These are phyloP conservation scores for Sylvietta virens DNA, from an alignment of 2,113 vertebrate species.

Conservation along the genomic window DNA sequence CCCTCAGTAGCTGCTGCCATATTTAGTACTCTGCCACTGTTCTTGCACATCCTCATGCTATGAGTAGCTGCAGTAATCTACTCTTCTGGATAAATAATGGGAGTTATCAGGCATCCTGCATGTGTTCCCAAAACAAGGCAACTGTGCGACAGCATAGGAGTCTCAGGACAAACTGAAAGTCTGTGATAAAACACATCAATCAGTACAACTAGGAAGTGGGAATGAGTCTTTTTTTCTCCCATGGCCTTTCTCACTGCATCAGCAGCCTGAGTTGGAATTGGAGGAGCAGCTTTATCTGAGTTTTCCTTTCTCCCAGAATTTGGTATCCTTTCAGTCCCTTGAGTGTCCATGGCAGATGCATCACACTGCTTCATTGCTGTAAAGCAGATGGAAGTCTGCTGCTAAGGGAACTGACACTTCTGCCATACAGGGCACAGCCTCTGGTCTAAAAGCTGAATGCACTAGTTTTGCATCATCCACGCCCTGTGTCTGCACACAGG, in stretches of 20 bases:
- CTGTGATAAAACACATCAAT: neutral
- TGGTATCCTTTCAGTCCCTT: neutral
- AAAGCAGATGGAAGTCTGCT: neutral
- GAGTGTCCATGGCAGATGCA: neutral
- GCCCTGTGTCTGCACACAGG: neutral
- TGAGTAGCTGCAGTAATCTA: neutral
- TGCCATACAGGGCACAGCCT: neutral
- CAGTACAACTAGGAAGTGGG: rapidly evolving
- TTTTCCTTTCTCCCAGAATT: neutral
- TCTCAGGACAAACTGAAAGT: neutral
- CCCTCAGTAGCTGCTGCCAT: neutral
- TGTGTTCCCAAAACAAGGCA: neutral
- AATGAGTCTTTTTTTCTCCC: neutral
- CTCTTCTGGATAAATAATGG: neutral
- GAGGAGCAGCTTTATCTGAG: neutral
- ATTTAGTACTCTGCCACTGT: neutral
- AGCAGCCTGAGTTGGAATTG: neutral
- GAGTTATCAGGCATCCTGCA: neutral
- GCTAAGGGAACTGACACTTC: neutral
- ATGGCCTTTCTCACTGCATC: neutral
- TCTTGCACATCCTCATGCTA: neutral
- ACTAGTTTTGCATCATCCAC: neutral
- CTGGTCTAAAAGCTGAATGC: neutral
- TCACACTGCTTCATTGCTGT: rapidly evolving
- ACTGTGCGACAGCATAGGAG: neutral